Percentiles rank a stretch among this genome's conserved stretches.
These are phyloP conservation scores for Octonoba sinensis DNA, from an alignment of 2,888 invertebrate species.

Conservation along the genomic window DNA sequence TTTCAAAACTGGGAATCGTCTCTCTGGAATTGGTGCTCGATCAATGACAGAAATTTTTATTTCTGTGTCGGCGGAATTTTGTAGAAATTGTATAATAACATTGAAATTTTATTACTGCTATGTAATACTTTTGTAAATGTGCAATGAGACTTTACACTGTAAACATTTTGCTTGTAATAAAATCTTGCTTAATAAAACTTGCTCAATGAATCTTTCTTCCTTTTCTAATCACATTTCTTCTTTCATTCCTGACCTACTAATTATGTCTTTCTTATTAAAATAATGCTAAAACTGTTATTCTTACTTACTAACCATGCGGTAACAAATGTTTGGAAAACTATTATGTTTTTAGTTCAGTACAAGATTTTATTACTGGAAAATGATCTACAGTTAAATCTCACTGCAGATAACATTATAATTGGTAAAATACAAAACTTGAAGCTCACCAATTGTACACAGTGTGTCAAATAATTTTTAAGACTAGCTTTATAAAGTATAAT, in stretches of 20 bases:
- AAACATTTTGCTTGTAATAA: slow-evolving; percentile 61
- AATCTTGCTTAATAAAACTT: slow-evolving; percentile 39
- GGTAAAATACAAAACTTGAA: no score
- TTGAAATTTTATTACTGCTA: slow-evolving; percentile 50
- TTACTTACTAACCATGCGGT: no score
- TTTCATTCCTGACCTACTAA: no score
- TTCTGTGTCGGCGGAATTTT: slow-evolving; percentile 30
- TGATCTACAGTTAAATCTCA: slow-evolving; percentile 6
- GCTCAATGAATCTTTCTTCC: no score
- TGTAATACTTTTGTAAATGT: slow-evolving; percentile 57
- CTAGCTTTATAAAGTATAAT: no score
- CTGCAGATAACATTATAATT: not conserved
- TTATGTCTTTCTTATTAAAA: no score
- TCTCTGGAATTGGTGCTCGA: slow-evolving; percentile 32
- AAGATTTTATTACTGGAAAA: slow-evolving; percentile 47
- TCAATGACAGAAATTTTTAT: slow-evolving; percentile 37
- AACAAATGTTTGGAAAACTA: no score
- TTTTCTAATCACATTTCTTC: no score
- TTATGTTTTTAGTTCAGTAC: not conserved
- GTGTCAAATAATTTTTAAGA: no score
- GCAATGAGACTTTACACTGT: slow-evolving; percentile 47
- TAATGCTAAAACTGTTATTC: no score
- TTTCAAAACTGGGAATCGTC: no score
- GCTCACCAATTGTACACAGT: no score
- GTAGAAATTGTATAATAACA: slow-evolving; percentile 52